These are phyloP conservation scores for Garra rufa DNA, from an alignment of 2,113 vertebrate genomes.

Conservation along the genomic window DNA sequence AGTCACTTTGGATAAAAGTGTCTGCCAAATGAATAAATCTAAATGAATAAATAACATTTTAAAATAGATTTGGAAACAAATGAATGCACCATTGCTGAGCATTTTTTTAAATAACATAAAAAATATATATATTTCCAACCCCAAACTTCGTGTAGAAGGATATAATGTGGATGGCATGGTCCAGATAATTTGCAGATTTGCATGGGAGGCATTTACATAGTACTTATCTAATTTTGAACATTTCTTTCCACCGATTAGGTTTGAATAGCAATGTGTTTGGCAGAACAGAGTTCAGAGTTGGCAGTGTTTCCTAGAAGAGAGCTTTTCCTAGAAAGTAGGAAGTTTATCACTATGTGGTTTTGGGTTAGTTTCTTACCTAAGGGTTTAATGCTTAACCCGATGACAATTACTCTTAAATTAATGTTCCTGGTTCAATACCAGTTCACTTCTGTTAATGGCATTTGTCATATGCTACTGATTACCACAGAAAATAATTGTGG, in stretches of 20 bases:
- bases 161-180: neutral
- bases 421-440: neutral
- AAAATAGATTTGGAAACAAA: neutral
- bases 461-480: neutral
- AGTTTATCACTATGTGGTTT: neutral
- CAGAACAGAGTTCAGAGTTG: neutral
- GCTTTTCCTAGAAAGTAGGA: slow-evolving; percentile 3
- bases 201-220: neutral
- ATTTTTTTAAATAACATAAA: neutral
- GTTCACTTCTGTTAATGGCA: neutral
- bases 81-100: neutral
- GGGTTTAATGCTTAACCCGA: neutral
- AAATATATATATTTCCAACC: neutral
- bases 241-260: neutral
- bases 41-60: neutral
- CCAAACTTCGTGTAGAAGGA: neutral
- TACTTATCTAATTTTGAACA: neutral
- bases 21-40: too few species aligned
- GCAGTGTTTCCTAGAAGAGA: neutral
- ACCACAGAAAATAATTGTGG: neutral
- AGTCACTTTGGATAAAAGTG: too few species aligned
- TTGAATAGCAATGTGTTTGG: neutral
- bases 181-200: neutral
- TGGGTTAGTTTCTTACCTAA: neutral
- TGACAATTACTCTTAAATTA: neutral